phyloP scores from a whole-genome alignment of 2,888 invertebrate genomes.

The Sinodicranocentrus sp. region DNA sequence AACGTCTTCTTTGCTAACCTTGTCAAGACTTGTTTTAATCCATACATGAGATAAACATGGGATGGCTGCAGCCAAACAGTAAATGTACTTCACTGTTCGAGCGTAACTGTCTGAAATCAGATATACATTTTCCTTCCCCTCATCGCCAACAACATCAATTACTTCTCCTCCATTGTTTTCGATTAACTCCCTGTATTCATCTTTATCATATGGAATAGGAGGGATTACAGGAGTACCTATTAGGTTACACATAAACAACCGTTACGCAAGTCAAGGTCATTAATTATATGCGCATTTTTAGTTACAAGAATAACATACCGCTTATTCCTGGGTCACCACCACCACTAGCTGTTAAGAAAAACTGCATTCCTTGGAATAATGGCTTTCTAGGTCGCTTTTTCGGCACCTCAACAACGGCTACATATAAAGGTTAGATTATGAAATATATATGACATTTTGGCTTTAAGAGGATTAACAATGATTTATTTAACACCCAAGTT shows the following conservation, averaged over 20 bases:
- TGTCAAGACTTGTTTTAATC: constrained; percentile 83
- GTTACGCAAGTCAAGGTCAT: too few relatives aligned
- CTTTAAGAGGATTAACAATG: not conserved
- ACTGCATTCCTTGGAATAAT: constrained; percentile 73
- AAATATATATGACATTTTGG: too few relatives aligned
- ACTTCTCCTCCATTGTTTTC: constrained; percentile 71
- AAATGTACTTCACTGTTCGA: constrained; percentile 86
- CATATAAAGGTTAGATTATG: too few relatives aligned
- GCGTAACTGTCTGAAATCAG: constrained; percentile 86
- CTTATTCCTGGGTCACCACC: constrained; percentile 72
- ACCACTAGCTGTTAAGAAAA: constrained; percentile 75
- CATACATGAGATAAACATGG: constrained; percentile 85
- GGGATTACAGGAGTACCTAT: constrained; percentile 7
- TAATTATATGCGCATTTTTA: too few relatives aligned
- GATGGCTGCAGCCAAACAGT: constrained; percentile 85
- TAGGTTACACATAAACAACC: not conserved
- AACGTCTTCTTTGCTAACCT: too few relatives aligned
- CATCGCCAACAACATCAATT: constrained; percentile 69
- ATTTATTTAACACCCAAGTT: not conserved
- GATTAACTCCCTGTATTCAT: constrained; percentile 70
- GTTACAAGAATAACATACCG: constrained; percentile 66
- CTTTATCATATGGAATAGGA: constrained; percentile 72
- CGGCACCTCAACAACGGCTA: constrained; percentile 43
- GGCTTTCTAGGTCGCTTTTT: constrained; percentile 37
- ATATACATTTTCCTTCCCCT: constrained; percentile 79